Conservation (phyloP, 2,888 invertebrate species). For the Netelia fuscicornis region DNA sequence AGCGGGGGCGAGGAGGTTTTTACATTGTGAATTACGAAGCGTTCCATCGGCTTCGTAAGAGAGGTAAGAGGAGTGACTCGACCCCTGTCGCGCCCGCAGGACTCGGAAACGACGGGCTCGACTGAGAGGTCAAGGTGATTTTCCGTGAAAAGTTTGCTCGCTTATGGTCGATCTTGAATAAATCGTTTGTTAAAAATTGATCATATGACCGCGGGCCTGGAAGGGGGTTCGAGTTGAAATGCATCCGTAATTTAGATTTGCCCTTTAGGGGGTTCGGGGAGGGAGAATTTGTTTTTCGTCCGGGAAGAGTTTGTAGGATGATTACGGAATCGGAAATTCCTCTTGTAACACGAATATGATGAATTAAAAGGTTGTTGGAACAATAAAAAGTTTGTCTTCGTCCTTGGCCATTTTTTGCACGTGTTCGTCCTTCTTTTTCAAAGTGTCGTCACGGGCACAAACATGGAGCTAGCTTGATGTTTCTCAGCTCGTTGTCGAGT, state of each 20-base stretch:
- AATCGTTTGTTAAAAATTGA: conserved; percentile 52
- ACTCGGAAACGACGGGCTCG: conserved; percentile 30
- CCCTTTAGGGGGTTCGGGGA: no score
- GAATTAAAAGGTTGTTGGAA: no score
- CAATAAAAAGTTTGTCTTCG: no score
- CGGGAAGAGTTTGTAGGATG: no score
- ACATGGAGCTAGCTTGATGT: no score
- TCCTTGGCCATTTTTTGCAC: no score
- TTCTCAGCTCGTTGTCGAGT: no score
- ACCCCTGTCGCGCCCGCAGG: conserved; percentile 56
- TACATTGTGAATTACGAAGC: conserved; percentile 66
- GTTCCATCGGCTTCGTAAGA: conserved; percentile 23
- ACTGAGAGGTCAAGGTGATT: conserved; percentile 46
- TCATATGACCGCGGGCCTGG: conserved; percentile 33
- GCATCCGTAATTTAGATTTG: neutral
- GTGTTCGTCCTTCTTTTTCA: no score
- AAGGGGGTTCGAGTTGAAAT: neutral
- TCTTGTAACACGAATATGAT: no score
- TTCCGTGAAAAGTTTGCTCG: conserved; percentile 13
- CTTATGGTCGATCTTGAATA: conserved; percentile 29
- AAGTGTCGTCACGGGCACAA: no score
- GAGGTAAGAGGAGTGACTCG: conserved; percentile 53
- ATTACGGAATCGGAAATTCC: no score
- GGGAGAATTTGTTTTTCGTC: no score
- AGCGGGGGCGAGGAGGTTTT: conserved; percentile 56